A percentile compares a stretch with the other conserved stretches of the same genome.
These are phyloP conservation scores for Rotaria magnacalcarata DNA, from an alignment of 2,888 invertebrate species.

Conservation along the genomic window DNA sequence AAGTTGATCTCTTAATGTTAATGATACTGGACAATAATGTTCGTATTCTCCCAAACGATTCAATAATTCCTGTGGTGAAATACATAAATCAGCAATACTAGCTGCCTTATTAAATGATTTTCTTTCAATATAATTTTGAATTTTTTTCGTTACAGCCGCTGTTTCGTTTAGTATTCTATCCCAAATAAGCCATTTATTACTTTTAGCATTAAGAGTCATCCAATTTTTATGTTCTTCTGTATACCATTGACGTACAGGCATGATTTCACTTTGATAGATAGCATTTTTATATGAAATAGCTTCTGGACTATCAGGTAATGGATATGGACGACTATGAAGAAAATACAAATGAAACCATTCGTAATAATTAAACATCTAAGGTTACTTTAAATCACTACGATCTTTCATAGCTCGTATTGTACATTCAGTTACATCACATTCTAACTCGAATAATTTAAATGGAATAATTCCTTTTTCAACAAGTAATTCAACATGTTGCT, in stretches of 20 bases:
- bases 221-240: conserved; percentile 55
- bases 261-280: conserved; percentile 51
- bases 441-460: conserved; percentile 55
- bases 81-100: conserved; percentile 56
- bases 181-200: conserved; percentile 60
- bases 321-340: conserved; percentile 37
- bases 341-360: no score
- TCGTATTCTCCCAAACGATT: conserved; percentile 55
- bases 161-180: conserved; percentile 52
- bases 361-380: neutral
- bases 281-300: conserved; percentile 54
- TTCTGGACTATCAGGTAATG: conserved; percentile 57
- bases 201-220: conserved; percentile 50
- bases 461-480: conserved; percentile 57
- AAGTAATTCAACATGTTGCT: conserved; percentile 56
- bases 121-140: conserved; percentile 56
- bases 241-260: conserved; percentile 54
- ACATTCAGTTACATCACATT: conserved; percentile 54
- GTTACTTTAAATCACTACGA: conserved; percentile 53
- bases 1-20: conserved; percentile 55
- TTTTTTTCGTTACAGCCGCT: conserved; percentile 53
- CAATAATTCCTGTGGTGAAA: conserved; percentile 57
- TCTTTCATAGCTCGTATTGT: conserved; percentile 56
- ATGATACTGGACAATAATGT: conserved; percentile 59
- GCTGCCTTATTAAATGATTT: conserved; percentile 54